Conservation (phyloP, 1,140 invertebrate species). For the Panulirus ornatus region DNA sequence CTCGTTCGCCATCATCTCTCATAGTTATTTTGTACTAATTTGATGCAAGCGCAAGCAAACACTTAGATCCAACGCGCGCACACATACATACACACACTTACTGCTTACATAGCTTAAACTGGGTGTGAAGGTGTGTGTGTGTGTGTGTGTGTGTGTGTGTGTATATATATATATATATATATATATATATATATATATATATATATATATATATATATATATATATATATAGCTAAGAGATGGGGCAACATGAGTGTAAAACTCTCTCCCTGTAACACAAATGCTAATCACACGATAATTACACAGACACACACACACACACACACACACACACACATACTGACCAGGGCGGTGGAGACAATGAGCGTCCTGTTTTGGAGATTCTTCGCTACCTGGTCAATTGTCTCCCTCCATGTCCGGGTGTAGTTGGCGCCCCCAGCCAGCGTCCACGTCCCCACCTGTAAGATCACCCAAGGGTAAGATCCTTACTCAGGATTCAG, state of each 20-base stretch:
- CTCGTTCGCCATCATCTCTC: no score
- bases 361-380: conserved; percentile 94
- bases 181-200: no score
- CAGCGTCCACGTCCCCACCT: conserved; percentile 91
- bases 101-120: no score
- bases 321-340: conserved; percentile 76
- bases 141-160: conserved; percentile 7
- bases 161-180: neutral
- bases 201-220: no score
- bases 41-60: neutral
- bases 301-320: neutral
- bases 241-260: no score
- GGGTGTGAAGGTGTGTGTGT: neutral
- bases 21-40: no score
- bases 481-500: no score
- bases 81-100: neutral
- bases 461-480: neutral
- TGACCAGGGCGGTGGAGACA: conserved; percentile 94
- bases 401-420: conserved; percentile 88
- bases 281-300: neutral
- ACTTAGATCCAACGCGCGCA: neutral
- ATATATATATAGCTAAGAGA: no score
- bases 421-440: conserved; percentile 94
- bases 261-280: no score
- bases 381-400: conserved; percentile 90